These are phyloP conservation scores for Nymphalis urticae DNA, from an alignment of 2,888 invertebrate genomes.

Conservation along the genomic window DNA sequence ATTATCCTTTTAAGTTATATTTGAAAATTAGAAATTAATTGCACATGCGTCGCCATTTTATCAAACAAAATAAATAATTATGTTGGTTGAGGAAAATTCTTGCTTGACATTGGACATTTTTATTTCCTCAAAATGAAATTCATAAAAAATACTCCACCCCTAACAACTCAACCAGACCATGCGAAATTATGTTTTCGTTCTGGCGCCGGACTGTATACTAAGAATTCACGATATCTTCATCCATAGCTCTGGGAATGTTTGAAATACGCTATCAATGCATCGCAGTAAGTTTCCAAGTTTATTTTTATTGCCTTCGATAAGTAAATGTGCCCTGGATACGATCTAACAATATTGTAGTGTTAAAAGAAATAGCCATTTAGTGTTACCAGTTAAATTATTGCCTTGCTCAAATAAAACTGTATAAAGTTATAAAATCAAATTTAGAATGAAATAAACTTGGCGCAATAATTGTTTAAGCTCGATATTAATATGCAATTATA, in stretches of 20 bases:
- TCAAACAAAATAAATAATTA: too few species aligned
- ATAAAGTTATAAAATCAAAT: too few species aligned
- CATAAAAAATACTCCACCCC: conserved; percentile 23
- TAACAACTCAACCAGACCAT: conserved; percentile 53
- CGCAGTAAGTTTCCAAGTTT: conserved; percentile 52
- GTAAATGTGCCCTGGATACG: conserved; percentile 23
- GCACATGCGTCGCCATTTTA: too few species aligned
- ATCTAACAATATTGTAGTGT: conserved; percentile 17
- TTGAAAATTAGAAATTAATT: too few species aligned
- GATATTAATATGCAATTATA: too few species aligned
- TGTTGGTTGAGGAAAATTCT: neutral
- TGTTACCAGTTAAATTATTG: neutral
- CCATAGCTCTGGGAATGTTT: conserved; percentile 37
- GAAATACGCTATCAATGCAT: conserved; percentile 49
- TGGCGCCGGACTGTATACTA: conserved; percentile 25
- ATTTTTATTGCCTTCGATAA: conserved; percentile 57
- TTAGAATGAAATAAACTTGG: too few species aligned
- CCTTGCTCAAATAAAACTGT: too few species aligned
- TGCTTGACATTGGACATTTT: neutral
- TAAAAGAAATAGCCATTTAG: conserved; percentile 1
- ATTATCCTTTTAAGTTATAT: too few species aligned
- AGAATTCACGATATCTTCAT: neutral
- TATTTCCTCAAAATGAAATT: neutral
- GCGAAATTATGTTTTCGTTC: conserved; percentile 57
- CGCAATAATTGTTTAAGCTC: too few species aligned